phyloP scores from a whole-genome alignment of 2,797 vertebrate genomes.

The Picus viridis region DNA sequence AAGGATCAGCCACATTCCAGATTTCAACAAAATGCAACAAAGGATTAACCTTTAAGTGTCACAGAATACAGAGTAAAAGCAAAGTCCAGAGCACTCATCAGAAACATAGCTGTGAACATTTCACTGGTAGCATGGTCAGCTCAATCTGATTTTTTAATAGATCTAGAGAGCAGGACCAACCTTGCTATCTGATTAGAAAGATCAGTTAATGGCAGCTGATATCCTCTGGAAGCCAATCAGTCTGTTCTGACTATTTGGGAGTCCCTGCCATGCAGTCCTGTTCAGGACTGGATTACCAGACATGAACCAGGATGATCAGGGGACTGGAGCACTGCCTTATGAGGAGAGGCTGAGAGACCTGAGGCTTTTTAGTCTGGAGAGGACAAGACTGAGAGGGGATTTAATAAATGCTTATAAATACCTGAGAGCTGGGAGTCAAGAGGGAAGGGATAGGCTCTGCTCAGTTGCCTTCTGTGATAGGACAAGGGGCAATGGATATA shows the following conservation, averaged over 20 bases:
- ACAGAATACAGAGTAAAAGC: background rate
- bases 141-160: background rate
- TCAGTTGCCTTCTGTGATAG: no score
- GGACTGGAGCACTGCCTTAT: no score
- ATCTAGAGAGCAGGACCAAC: background rate
- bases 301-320: no score
- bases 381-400: no score
- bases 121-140: background rate
- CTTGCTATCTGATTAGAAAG: background rate
- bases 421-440: no score
- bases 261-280: background rate
- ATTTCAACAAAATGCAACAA: background rate
- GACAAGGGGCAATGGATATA: no score
- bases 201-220: background rate
- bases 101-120: background rate
- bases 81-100: background rate
- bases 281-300: background rate
- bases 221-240: background rate
- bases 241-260: background rate
- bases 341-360: no score
- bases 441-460: no score
- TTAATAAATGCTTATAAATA: no score
- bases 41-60: constrained; percentile 7
- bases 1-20: background rate
- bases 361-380: no score